phyloP scores from a whole-genome alignment of 2,797 vertebrate species.

The Emydoidea blandingii region DNA sequence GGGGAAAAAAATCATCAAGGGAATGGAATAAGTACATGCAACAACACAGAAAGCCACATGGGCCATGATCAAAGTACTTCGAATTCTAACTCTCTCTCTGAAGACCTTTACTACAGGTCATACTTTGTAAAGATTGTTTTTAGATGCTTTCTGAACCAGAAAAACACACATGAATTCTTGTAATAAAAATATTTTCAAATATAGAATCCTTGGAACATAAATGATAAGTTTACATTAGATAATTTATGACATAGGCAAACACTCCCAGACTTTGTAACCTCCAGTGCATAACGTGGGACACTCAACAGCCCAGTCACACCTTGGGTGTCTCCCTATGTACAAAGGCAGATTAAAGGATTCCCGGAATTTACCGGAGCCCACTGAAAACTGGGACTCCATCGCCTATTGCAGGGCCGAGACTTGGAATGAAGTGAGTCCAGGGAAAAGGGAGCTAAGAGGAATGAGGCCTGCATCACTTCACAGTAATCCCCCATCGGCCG shows the following conservation, averaged over 20 bases:
- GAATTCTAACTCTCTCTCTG: too few relatives aligned
- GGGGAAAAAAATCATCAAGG: background rate
- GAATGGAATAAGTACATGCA: background rate
- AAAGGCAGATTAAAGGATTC: background rate
- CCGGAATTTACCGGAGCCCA: background rate
- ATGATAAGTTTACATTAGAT: fast-evolving
- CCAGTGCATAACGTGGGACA: background rate
- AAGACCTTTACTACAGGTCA: background rate
- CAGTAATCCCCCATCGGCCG: background rate
- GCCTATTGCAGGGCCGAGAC: background rate
- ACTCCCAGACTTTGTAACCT: background rate
- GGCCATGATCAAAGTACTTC: background rate
- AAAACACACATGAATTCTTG: too few relatives aligned
- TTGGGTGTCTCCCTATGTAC: background rate
- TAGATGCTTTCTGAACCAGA: background rate
- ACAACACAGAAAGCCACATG: background rate
- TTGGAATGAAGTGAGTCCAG: background rate
- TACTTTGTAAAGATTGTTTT: background rate
- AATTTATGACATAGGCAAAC: fast-evolving
- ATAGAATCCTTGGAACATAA: background rate
- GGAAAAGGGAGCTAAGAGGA: background rate
- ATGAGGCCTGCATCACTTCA: background rate
- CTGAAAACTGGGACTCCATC: background rate
- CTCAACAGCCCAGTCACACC: background rate
- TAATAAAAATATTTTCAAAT: fast-evolving